A percentile compares a stretch with the other conserved stretches of the same genome.
These are phyloP conservation scores for Rotaria macrura DNA, from an alignment of 2,888 invertebrate genomes.

Conservation along the genomic window DNA sequence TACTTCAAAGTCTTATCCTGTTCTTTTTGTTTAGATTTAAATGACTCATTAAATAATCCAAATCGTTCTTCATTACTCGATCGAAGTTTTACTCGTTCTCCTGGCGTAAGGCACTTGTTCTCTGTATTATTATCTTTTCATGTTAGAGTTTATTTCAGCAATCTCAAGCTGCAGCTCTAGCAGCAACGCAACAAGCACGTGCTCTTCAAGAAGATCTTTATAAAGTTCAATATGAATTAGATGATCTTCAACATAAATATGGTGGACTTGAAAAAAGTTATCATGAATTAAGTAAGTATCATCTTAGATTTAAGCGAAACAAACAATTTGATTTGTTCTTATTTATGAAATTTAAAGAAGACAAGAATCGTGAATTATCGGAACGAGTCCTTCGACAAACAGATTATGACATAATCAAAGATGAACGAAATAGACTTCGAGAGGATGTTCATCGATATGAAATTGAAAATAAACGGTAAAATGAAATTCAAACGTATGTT, in stretches of 20 bases:
- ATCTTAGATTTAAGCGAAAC: too few relatives aligned
- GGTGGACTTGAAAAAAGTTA: slow-evolving; percentile 12
- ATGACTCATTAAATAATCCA: background rate
- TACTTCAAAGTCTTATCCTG: too few relatives aligned
- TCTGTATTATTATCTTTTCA: background rate
- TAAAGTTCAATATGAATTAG: background rate
- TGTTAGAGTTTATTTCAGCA: background rate
- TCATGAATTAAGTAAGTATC: background rate
- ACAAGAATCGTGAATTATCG: background rate
- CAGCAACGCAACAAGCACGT: background rate
- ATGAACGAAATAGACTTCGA: slow-evolving; percentile 12
- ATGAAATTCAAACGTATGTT: too few relatives aligned
- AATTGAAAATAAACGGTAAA: slow-evolving; percentile 3
- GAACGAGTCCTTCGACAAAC: background rate
- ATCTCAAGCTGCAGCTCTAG: background rate
- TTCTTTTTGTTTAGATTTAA: background rate
- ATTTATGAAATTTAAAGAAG: background rate
- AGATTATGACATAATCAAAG: background rate
- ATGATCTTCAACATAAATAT: slow-evolving; percentile 2
- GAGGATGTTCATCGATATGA: slow-evolving; percentile 14
- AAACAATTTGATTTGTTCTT: background rate
- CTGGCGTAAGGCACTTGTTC: background rate
- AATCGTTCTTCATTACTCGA: slow-evolving; percentile 16
- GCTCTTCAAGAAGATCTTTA: background rate
- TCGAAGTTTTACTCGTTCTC: slow-evolving; percentile 7